Evolutionary conservation across 2,797 vertebrate species (phyloP), one percentile per base, ranked within the genome.

Genomic region (Pseudochromis fuscus): DNA sequence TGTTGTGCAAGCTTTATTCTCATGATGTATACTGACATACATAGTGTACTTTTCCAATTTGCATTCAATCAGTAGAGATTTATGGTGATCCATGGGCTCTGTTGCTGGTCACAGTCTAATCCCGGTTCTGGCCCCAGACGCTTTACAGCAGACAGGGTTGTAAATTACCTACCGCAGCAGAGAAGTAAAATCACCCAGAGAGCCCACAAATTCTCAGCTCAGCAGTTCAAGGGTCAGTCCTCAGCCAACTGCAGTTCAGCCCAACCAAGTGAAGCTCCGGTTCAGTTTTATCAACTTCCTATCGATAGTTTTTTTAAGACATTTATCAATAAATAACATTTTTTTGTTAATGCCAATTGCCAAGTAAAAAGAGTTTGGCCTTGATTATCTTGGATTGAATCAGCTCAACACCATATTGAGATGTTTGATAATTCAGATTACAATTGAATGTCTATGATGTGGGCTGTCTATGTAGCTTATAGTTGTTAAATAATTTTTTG

Each of bases 11-110:
- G 81, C 82, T 93, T 90, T 91, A 88, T 91, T 87, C 78, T 85
- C 75, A 83, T 90, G 88, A 93, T 90, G 82, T 89, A 92, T 86
- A 87, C 88, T 71, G 84, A 91, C 90, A 90, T 85, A 67, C 81
- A 75, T 78, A 67, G 86, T 90, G 82, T 89, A 86, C 72, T 91
- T 91, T 89, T 92, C 84, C 87, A 89, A 91, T 94, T 92, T 94
- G 91, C 92, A 92, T 94, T 94, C 90, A 91, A 92, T 94, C 92
- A 91, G 88, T 64, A 33, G 50, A 86, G 88, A 92, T 93, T 94
- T 92, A 92, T 91, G 81, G 78, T 86, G 86, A 91, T 93, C 89
- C 84, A 78, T 80, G 86, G 76, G 72, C 84, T 82, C 82, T 85
- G 87, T 83, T 86, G 84, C 83, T 81, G 85, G 89, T 91, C 87